Conservation (phyloP, 1,140 invertebrate genomes). For the Gonatopus flavifemur region DNA sequence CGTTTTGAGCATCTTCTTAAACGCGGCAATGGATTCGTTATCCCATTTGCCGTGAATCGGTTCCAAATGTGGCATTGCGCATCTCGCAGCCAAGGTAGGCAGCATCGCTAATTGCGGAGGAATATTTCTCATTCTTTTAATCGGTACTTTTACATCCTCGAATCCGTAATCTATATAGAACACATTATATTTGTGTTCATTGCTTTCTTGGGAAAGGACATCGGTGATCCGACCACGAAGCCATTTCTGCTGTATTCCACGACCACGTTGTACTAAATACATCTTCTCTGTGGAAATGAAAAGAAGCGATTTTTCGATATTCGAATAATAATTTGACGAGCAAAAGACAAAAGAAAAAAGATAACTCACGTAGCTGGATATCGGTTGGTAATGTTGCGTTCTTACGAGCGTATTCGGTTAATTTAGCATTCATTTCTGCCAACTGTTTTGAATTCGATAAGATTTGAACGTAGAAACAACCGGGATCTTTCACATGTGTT, state of each 20-base stretch:
- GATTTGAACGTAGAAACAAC: constrained; percentile 68
- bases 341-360: too few relatives aligned
- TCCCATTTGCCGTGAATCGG: constrained; percentile 54
- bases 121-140: constrained; percentile 24
- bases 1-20: constrained; percentile 53
- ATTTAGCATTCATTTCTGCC: neutral
- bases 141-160: constrained; percentile 18
- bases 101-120: constrained; percentile 34
- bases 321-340: too few relatives aligned
- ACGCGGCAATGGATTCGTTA: constrained; percentile 43
- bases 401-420: neutral
- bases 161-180: constrained; percentile 40
- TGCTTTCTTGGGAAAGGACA: neutral
- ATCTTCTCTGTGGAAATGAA: constrained; percentile 44
- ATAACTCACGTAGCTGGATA: neutral
- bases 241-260: constrained; percentile 27
- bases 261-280: constrained; percentile 48
- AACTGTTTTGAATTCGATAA: neutral
- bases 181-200: constrained; percentile 19
- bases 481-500: constrained; percentile 67
- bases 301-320: too few relatives aligned
- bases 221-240: constrained; percentile 30
- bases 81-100: constrained; percentile 49
- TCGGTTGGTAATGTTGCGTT: neutral
- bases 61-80: constrained; percentile 51